Percentiles rank a stretch among this genome's conserved stretches.
Evolutionary conservation across 2,888 invertebrate genomes (phyloP).

Genomic region (Flexamia atlantica): DNA sequence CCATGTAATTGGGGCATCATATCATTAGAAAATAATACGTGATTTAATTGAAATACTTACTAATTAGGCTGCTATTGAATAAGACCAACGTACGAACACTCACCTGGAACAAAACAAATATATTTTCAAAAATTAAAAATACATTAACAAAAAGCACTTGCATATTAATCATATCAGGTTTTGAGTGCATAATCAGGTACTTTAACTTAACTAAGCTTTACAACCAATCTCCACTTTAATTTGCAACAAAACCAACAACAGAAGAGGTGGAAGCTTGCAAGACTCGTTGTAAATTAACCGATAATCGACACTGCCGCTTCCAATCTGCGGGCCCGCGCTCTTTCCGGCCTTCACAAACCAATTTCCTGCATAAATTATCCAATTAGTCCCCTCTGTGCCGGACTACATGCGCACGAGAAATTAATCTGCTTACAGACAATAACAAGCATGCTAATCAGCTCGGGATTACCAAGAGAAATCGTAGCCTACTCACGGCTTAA

Average conservation of each 20-base stretch:
- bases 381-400: background rate
- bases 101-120: background rate
- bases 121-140: too few relatives aligned
- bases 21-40: too few relatives aligned
- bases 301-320: background rate
- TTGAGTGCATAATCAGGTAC: too few relatives aligned
- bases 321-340: background rate
- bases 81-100: background rate
- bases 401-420: background rate
- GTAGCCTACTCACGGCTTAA: background rate
- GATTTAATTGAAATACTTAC: too few relatives aligned
- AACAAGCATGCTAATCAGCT: background rate
- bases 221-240: too few relatives aligned
- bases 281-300: background rate
- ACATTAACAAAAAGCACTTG: too few relatives aligned
- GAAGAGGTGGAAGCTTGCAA: background rate
- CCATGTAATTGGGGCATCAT: too few relatives aligned
- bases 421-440: background rate
- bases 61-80: too few relatives aligned
- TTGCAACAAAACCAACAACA: too few relatives aligned
- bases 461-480: background rate
- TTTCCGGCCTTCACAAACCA: constrained; percentile 15
- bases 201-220: too few relatives aligned
- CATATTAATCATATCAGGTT: too few relatives aligned
- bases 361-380: constrained; percentile 31